These are phyloP conservation scores for Thamnophis elegans DNA, from an alignment of 2,797 vertebrate genomes.

Conservation along the genomic window DNA sequence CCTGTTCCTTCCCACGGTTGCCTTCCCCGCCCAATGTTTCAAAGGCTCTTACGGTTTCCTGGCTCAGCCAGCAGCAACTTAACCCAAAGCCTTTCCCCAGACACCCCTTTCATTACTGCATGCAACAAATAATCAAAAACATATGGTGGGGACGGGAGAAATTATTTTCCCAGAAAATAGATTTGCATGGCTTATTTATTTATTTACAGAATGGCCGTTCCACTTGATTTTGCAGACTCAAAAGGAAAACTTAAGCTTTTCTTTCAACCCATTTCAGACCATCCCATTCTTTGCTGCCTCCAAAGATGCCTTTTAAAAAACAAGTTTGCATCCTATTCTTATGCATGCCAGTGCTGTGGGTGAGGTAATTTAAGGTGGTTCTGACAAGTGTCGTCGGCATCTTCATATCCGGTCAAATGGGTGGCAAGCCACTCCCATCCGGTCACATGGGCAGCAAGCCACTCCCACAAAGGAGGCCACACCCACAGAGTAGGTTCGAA, in stretches of 20 bases:
- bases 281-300: background rate
- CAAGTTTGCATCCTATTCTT: too few relatives aligned
- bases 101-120: background rate
- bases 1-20: background rate
- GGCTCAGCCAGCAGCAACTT: background rate
- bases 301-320: too few relatives aligned
- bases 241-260: background rate
- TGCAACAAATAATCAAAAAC: background rate
- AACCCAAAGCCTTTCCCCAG: background rate
- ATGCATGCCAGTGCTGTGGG: too few relatives aligned
- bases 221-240: background rate
- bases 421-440: too few relatives aligned
- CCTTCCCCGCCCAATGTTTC: background rate
- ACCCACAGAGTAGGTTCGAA: too few relatives aligned
- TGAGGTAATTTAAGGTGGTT: too few relatives aligned
- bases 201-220: background rate
- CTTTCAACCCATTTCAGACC: background rate
- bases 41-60: background rate
- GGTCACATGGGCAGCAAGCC: too few relatives aligned
- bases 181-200: background rate
- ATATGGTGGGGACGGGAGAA: background rate
- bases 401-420: too few relatives aligned
- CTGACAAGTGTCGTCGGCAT: too few relatives aligned
- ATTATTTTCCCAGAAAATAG: background rate
- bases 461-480: too few relatives aligned